Evolutionary conservation across 2,797 vertebrate species (phyloP), one percentile per base, ranked within the genome.

Genomic region (Harpagifer antarcticus): DNA sequence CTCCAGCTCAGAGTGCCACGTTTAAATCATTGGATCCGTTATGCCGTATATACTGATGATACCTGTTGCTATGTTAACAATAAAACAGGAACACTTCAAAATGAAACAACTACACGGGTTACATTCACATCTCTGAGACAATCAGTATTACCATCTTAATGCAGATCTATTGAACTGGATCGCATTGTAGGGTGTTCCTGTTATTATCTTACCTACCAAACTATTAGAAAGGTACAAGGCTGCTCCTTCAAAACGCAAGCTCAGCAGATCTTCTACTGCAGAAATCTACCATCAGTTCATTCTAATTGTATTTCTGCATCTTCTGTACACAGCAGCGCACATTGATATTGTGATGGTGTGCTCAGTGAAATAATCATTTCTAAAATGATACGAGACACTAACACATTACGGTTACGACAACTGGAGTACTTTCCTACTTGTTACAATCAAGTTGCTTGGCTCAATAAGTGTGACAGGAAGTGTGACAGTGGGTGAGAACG

Each of bases 361-460:
- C 78, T 76, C 59, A 42, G 72, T 54, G 74, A 72, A 81, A 85
- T 66, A 54, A 76, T 70, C 53, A 68, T 83, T 73, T 76, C 50
- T 60, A 59, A 43, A 76, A 79, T 20, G 69, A 67, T 74, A 62
- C 17, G 54, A 77, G 82, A 44, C 56, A 52, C 68, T 74, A 72
- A 69, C 80, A 73, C 76, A 72, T 83, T 84, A 72, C 20, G 63
- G 64, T 85, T 73, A 45, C 54, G 81, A 81, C 85, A 88, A 81
- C 82, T 55, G 68, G 57, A 80, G 78, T 62, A 59, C 76, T 74
- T 86, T 78, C 76, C 70, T 76, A 80, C 74, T 82, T 77, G 80
- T 81, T 78, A 84, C 79, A 82, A 90, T 87, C 78, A 84, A 88
- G 85, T 92, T 74, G 73, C 79, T 81, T 64, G 76, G 83, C 81